phyloP scores from a whole-genome alignment of 2,797 vertebrate species.

The Prunella strophiata region DNA sequence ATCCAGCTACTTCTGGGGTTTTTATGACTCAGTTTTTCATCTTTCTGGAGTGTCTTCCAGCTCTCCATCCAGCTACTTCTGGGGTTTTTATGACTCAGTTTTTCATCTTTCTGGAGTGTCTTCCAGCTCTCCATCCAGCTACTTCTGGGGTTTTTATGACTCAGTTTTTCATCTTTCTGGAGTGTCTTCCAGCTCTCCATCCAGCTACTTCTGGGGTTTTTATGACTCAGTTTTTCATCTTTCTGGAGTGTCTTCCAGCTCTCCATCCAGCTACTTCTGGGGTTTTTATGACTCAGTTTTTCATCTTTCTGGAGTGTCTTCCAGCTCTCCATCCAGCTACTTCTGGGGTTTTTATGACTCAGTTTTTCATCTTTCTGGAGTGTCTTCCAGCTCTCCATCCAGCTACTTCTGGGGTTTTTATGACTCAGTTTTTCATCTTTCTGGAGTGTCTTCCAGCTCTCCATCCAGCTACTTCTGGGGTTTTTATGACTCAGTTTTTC shows the following conservation, averaged over 20 bases:
- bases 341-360: background rate
- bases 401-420: rapidly evolving
- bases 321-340: background rate
- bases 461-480: background rate
- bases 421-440: background rate
- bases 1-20: rapidly evolving
- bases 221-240: background rate
- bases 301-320: background rate
- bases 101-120: background rate
- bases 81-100: rapidly evolving
- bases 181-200: background rate
- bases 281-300: background rate
- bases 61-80: background rate
- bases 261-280: background rate
- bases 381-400: background rate
- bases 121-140: background rate
- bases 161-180: background rate
- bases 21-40: background rate
- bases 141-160: rapidly evolving
- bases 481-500: background rate
- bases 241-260: background rate
- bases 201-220: rapidly evolving
- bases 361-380: too few relatives aligned
- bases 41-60: background rate
- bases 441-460: background rate